phyloP scores from a whole-genome alignment of 2,888 invertebrate genomes.

The Halictus quadricinctus region DNA sequence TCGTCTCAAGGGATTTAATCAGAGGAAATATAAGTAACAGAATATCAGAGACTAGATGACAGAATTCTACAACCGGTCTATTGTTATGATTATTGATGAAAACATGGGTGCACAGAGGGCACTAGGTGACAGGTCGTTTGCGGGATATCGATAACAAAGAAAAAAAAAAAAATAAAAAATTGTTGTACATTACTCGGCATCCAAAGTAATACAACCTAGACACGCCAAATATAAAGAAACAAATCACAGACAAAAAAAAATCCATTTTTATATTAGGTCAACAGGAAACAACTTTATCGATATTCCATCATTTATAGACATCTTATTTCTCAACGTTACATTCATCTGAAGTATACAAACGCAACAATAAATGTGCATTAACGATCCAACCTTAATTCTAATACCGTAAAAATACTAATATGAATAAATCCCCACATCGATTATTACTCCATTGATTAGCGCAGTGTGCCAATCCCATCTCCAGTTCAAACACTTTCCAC shows the following conservation, averaged over 20 bases:
- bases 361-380: neutral
- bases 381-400: neutral
- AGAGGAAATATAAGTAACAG: too few relatives aligned
- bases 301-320: neutral
- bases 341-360: neutral
- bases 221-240: neutral
- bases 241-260: neutral
- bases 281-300: conserved; percentile 13
- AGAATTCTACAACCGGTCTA: too few relatives aligned
- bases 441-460: conserved; percentile 24
- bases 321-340: neutral
- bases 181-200: neutral
- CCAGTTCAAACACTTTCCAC: conserved; percentile 10
- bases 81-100: too few relatives aligned
- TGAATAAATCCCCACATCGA: neutral
- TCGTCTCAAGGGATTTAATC: too few relatives aligned
- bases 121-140: neutral
- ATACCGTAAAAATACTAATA: neutral
- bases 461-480: neutral
- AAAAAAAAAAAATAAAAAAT: neutral
- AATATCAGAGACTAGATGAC: too few relatives aligned
- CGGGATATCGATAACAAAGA: conserved; percentile 4
- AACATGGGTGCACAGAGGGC: conserved; percentile 6
- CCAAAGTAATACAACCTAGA: neutral
- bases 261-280: neutral